These are phyloP conservation scores for Drosophila sulfurigaster DNA, from an alignment of 1,140 invertebrate genomes.

Conservation along the genomic window DNA sequence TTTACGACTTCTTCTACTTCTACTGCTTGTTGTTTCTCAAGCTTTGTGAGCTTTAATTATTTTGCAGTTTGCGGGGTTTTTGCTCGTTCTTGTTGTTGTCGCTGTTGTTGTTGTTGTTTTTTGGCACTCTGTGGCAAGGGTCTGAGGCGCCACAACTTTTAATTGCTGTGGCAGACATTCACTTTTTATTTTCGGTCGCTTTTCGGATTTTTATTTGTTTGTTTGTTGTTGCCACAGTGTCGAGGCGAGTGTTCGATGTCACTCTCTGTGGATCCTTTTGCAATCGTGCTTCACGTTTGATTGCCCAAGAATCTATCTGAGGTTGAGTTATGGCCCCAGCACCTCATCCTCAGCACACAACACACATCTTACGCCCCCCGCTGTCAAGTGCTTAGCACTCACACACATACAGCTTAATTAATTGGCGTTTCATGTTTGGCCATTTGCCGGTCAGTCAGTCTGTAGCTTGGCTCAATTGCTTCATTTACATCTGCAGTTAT, in stretches of 20 bases:
- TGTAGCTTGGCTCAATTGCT: conserved; percentile 22
- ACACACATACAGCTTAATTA: conserved; percentile 53
- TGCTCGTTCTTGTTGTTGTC: background rate
- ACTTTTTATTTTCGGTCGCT: conserved; percentile 23
- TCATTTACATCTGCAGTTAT: conserved; percentile 49
- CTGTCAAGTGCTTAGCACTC: conserved; percentile 33
- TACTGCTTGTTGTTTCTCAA: background rate
- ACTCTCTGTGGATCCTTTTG: conserved; percentile 56
- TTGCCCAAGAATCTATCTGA: conserved; percentile 53
- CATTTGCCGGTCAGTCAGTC: conserved; percentile 14
- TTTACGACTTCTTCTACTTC: background rate
- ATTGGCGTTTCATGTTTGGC: conserved; percentile 33
- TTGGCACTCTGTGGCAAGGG: conserved; percentile 35
- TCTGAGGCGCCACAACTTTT: conserved; percentile 39
- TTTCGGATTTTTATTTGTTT: background rate
- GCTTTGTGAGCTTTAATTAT: conserved; percentile 44
- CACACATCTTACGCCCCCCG: background rate
- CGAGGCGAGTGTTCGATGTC: conserved; percentile 24
- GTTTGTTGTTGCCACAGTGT: conserved; percentile 1
- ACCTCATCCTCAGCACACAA: background rate
- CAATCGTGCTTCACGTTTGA: conserved; percentile 52
- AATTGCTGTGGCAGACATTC: conserved; percentile 54
- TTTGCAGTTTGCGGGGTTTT: conserved; percentile 29
- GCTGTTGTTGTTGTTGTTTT: conserved; percentile 1
- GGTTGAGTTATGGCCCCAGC: background rate